Evolutionary conservation across 64 coral and sea anemone genomes (phyloP), one percentile per base, ranked within the genome.

Genomic region (Montipora sp.): DNA sequence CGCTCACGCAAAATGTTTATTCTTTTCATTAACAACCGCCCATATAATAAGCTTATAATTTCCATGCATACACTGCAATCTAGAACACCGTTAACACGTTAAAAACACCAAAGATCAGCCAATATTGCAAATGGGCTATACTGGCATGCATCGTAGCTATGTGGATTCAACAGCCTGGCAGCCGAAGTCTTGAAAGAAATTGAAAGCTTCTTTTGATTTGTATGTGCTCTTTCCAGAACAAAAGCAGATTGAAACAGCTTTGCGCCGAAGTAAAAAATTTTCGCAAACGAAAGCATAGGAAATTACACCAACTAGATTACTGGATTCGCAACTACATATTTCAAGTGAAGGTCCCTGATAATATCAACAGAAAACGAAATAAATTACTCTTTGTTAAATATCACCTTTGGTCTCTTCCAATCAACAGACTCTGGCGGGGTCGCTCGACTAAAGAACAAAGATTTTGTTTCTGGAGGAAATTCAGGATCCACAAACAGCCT

Each of bases 351-450:
- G 9, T 21, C 20, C 21, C 0, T 5, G 43, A 75, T 23, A 79
- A 21, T 36, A 57, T 21, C 48, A 13, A 2, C 5, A 18, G 4
- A 51, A 47, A 80, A 80, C 48, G 15, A 13, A 80, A 47, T 46
- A 45, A 75, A 4, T 44, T 44, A 47, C 4, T 44, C 3, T 13
- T 75, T 10, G 5, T 81, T 36, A 36, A 36, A 36, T 36, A 57
- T 57, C 11, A 98, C 96, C 94, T 95, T 98, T 18, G 98, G 98
- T 76, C 98, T 93, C 78, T 99, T 99, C 98, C 98, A 99, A 53
- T 96, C 98, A 6, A 99, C 94, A 6, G 74, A 79, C n/a, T 96
- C 89, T 47, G 92, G 94, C 49, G 91, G 90, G 19, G 61, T 66
- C n/a, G 94, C 79, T 45, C 98, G 91, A 76, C 94, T 99, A 36